A percentile compares a stretch with the other conserved stretches of the same genome.
Conservation (phyloP, 2,888 invertebrate genomes). For the Augochlorella aurata region DNA sequence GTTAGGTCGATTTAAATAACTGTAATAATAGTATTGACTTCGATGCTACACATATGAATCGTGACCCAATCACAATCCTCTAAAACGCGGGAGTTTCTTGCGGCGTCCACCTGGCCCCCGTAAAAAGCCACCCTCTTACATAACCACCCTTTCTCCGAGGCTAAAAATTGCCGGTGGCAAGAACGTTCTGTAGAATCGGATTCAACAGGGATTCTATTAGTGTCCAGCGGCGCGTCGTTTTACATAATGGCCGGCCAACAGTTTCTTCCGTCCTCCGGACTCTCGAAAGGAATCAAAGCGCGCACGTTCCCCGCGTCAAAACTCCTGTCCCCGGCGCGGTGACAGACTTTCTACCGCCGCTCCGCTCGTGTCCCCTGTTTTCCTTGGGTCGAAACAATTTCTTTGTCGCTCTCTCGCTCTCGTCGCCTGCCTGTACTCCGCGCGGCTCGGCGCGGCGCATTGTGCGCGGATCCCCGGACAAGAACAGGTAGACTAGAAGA, state of each 20-base stretch:
- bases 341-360: slow-evolving; percentile 29
- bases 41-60: too few relatives aligned
- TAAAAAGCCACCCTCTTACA: background rate
- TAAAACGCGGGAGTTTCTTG: too few relatives aligned
- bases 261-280: slow-evolving; percentile 12
- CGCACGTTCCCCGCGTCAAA: slow-evolving; percentile 40
- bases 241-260: slow-evolving; percentile 28
- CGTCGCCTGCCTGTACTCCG: background rate
- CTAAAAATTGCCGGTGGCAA: background rate
- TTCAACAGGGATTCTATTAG: slow-evolving; percentile 30
- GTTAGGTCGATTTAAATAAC: too few relatives aligned
- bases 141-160: background rate
- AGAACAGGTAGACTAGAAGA: slow-evolving; percentile 59
- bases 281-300: slow-evolving; percentile 30
- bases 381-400: slow-evolving; percentile 36
- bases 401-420: background rate
- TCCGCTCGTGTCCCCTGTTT: background rate
- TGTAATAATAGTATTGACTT: too few relatives aligned
- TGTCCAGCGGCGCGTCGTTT: slow-evolving; percentile 17
- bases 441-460: slow-evolving; percentile 19
- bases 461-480: slow-evolving; percentile 32
- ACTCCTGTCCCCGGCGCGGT: slow-evolving; percentile 13
- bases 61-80: too few relatives aligned
- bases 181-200: slow-evolving; percentile 16
- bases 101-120: background rate